A percentile compares a stretch with the other conserved stretches of the same genome.
These are phyloP conservation scores for Portunus trituberculatus DNA, from an alignment of 1,140 invertebrate species.

Conservation along the genomic window DNA sequence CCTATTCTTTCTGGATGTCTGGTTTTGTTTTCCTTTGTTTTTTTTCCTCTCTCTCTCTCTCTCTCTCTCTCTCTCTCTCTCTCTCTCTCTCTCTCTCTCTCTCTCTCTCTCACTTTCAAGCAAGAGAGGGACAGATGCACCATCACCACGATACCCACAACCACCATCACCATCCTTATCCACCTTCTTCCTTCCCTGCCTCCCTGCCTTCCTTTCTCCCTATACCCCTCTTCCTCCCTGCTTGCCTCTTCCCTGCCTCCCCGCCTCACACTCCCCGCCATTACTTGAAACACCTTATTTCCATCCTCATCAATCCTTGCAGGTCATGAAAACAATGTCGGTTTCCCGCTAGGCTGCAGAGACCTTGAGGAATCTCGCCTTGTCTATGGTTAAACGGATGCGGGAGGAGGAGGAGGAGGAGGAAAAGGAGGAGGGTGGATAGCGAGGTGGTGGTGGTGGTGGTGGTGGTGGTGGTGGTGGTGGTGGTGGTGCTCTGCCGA, in stretches of 20 bases:
- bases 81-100: not conserved
- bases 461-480: not conserved
- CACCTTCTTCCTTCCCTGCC: not conserved
- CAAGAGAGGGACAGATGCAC: no score
- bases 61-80: not conserved
- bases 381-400: no score
- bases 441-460: not conserved
- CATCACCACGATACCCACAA: no score
- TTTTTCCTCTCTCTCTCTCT: not conserved
- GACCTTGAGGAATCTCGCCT: no score
- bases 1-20: not conserved
- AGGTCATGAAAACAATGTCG: no score
- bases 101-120: no score
- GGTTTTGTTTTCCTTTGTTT: not conserved
- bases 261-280: no score
- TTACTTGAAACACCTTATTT: no score
- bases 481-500: slow-evolving; percentile 42
- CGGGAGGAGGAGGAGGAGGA: no score
- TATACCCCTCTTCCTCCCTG: not conserved
- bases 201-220: not conserved
- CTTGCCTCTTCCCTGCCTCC: no score
- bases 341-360: no score
- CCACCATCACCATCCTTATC: not conserved
- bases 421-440: not conserved
- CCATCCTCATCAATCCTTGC: no score